Conservation (phyloP, 2,888 invertebrate species). For the Aelia acuminata region DNA sequence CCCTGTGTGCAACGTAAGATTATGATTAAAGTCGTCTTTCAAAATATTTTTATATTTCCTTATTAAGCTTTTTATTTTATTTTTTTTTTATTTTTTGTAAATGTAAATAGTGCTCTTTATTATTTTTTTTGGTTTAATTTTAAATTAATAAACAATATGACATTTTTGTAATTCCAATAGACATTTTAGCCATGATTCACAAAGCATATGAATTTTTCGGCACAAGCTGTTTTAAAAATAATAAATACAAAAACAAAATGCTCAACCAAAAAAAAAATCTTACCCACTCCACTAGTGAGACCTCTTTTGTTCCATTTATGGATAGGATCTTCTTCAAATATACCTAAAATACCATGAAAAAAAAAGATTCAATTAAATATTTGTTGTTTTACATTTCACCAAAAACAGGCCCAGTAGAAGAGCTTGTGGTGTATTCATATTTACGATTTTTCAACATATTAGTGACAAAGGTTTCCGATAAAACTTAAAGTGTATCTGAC, state of each 20-base stretch:
- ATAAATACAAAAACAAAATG: not conserved
- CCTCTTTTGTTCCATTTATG: constrained; percentile 17
- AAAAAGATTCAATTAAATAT: not conserved
- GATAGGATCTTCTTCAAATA: constrained; percentile 13
- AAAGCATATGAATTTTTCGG: not conserved
- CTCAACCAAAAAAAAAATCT: not conserved
- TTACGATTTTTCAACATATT: not conserved
- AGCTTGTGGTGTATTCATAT: not conserved
- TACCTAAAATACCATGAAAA: constrained; percentile 31
- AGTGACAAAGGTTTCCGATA: not conserved
- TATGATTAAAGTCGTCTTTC: no score
- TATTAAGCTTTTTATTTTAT: no score
- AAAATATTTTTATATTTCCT: no score
- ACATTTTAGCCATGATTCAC: not conserved
- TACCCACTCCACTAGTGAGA: constrained; percentile 23
- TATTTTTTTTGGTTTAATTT: no score
- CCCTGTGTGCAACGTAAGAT: no score
- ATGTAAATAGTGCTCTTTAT: no score
- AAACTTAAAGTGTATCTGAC: not conserved
- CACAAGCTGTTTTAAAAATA: constrained; percentile 13
- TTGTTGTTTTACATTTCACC: not conserved
- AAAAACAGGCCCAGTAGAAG: not conserved
- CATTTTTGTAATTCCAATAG: no score
- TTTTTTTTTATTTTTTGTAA: no score
- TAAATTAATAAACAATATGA: no score